Conservation (phyloP, 2,888 invertebrate genomes). For the Diplazon laetatorius region DNA sequence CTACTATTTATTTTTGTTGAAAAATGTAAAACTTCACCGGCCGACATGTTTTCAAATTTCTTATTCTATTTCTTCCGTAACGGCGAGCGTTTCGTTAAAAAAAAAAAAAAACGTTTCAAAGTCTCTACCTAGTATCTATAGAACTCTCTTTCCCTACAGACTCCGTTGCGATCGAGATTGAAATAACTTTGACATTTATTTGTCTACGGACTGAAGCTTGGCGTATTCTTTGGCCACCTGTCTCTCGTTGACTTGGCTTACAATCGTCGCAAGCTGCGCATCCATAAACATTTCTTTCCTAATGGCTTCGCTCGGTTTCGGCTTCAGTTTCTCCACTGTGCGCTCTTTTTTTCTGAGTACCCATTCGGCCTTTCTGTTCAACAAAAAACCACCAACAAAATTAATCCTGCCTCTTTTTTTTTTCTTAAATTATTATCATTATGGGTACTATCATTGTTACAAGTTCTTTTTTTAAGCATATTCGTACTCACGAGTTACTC, state of each 20-base stretch:
- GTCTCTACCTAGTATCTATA: slow-evolving; percentile 34
- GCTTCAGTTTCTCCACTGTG: background rate
- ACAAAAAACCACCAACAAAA: background rate
- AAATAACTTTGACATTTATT: background rate
- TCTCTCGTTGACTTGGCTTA: background rate
- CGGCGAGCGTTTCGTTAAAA: background rate
- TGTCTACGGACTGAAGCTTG: background rate
- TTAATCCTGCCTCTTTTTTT: no score
- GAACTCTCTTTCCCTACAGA: background rate
- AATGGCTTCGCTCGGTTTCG: background rate
- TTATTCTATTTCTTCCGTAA: slow-evolving; percentile 1
- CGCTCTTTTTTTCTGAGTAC: background rate
- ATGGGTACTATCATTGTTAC: no score
- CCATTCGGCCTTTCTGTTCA: background rate
- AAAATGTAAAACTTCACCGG: background rate
- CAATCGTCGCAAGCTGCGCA: background rate
- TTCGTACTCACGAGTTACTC: slow-evolving; percentile 14
- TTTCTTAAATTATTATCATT: no score
- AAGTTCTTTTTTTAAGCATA: slow-evolving; percentile 6
- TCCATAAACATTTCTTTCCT: slow-evolving; percentile 11
- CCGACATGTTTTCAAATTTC: no score
- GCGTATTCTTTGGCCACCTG: background rate
- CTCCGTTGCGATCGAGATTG: background rate
- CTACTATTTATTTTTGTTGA: background rate
- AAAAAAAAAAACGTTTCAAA: no score